Percentiles rank a stretch among this genome's conserved stretches.
Conservation (phyloP, 37 sponge, comb jelly and placozoan species). For the Geodia barretti region DNA sequence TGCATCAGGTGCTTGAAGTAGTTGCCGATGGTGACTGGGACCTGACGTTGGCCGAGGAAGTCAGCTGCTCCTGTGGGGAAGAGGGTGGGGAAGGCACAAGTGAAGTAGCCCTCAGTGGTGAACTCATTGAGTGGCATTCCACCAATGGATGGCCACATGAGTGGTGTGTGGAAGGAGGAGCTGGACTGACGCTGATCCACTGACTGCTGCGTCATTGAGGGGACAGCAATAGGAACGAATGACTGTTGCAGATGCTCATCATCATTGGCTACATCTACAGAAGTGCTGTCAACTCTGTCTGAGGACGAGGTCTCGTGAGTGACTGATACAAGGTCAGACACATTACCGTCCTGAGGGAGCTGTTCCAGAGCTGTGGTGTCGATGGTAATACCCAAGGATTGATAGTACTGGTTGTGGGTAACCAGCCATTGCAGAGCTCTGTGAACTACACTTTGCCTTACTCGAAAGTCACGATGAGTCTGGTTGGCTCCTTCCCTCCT, state of each 20-base stretch:
- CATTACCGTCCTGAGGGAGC: constrained; percentile 48
- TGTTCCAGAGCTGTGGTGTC: constrained; percentile 1
- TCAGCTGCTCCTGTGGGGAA: constrained; percentile 40
- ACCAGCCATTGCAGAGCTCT: constrained; percentile 41
- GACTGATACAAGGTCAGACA: constrained; percentile 7
- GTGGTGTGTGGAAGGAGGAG: too few relatives aligned
- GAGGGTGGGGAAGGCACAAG: constrained; percentile 49
- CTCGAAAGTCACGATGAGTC: constrained; percentile 42
- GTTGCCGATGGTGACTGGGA: constrained; percentile 14
- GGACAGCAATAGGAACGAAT: constrained; percentile 31
- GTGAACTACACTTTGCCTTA: constrained; percentile 26
- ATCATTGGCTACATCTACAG: too few relatives aligned
- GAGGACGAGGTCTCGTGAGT: too few relatives aligned
- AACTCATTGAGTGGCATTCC: constrained; percentile 43
- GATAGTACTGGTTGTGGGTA: constrained; percentile 36
- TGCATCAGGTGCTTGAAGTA: constrained; percentile 46
- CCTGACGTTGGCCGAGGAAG: constrained; percentile 22
- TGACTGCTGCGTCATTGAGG: too few relatives aligned
- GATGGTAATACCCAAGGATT: neutral
- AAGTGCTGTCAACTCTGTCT: too few relatives aligned
- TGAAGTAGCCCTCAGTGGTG: constrained; percentile 44
- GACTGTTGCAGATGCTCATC: constrained; percentile 2
- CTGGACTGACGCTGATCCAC: too few relatives aligned
- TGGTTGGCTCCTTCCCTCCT: constrained; percentile 24
- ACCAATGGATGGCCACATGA: constrained; percentile 34